phyloP scores from a whole-genome alignment of 2,113 vertebrate species.

The Dicaeum eximium region DNA sequence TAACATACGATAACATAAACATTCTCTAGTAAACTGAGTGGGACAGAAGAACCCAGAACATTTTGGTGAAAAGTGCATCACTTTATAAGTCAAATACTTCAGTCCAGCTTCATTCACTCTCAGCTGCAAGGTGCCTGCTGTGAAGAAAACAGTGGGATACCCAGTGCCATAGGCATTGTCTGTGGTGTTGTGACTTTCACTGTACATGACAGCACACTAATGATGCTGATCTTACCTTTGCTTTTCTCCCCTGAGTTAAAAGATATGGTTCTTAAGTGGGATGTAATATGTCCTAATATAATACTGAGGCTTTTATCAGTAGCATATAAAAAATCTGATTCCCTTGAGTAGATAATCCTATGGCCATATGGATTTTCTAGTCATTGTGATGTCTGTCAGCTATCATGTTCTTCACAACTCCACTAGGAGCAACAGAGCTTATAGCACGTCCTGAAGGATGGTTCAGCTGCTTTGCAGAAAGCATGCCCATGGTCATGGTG shows the following conservation, averaged over 20 bases:
- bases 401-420: fast-evolving
- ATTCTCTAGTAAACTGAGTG: background rate
- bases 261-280: background rate
- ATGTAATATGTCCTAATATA: background rate
- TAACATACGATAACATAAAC: background rate
- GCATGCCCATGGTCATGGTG: background rate
- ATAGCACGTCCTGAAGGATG: background rate
- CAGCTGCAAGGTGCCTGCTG: background rate
- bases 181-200: background rate
- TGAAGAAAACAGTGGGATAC: background rate
- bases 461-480: background rate
- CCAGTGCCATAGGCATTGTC: background rate
- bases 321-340: background rate
- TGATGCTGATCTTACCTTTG: background rate
- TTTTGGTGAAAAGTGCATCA: background rate
- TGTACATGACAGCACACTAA: background rate
- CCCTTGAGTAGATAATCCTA: background rate
- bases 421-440: background rate
- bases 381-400: background rate
- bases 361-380: background rate
- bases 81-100: background rate
- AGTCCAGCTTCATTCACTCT: background rate
- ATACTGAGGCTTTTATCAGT: background rate
- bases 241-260: background rate
- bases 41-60: background rate